Conservation (phyloP, 2,113 vertebrate genomes). For the Oreochromis spilurus region DNA sequence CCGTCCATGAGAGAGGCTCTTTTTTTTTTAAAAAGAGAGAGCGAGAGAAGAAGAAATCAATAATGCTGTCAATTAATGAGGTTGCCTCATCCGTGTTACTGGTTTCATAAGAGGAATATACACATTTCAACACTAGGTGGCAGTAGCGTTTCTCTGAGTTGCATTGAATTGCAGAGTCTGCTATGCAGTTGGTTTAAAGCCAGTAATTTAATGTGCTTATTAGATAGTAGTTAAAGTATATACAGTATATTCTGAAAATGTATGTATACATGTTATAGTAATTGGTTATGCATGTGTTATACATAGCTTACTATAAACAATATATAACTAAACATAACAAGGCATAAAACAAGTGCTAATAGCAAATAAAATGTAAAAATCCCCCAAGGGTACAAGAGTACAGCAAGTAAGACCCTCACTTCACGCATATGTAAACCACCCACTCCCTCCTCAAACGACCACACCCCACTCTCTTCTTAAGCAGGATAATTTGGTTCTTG, state of each 20-base stretch:
- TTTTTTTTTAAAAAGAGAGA: not conserved
- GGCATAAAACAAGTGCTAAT: not conserved
- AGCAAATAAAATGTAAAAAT: not conserved
- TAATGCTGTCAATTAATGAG: conserved; percentile 24
- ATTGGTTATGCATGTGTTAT: not conserved
- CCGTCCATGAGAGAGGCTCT: no score
- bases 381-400: not conserved
- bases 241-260: not conserved
- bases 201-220: not conserved
- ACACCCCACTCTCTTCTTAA: not conserved
- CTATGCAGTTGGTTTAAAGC: not conserved
- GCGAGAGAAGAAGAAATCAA: conserved; percentile 19
- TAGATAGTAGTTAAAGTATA: not conserved
- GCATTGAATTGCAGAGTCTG: not conserved
- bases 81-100: not conserved
- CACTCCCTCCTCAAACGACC: not conserved
- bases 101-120: not conserved
- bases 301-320: not conserved
- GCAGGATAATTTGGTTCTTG: not conserved
- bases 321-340: not conserved
- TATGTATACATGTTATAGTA: not conserved
- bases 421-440: not conserved
- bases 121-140: conserved; percentile 31
- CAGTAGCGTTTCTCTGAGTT: not conserved
- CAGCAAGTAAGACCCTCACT: not conserved